Percentiles rank a stretch among this genome's conserved stretches.
phyloP scores from a whole-genome alignment of 1,140 invertebrate genomes.

The Drosophila repletoides region DNA sequence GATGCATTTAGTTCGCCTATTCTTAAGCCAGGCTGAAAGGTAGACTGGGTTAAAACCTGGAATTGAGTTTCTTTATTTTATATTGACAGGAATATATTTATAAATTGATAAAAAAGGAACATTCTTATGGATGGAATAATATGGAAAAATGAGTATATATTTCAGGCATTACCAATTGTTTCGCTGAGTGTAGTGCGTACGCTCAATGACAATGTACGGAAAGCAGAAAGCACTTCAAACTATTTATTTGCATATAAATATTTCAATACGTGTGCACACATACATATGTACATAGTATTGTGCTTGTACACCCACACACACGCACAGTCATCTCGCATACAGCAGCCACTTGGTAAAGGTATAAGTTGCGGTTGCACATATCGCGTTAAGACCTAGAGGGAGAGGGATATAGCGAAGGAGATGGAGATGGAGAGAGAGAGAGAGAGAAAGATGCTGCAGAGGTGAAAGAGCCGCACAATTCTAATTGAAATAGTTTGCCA shows the following conservation, averaged over 20 bases:
- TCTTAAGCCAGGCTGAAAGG: too few relatives aligned
- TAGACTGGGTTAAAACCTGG: too few relatives aligned
- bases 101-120: too few relatives aligned
- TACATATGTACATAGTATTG: slow-evolving; percentile 6
- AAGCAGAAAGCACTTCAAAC: slow-evolving; percentile 70
- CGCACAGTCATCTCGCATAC: not conserved
- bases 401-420: slow-evolving; percentile 32
- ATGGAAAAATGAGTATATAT: too few relatives aligned
- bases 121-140: too few relatives aligned
- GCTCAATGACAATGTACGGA: slow-evolving; percentile 55
- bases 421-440: too few relatives aligned
- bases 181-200: not conserved
- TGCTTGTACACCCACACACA: not conserved
- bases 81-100: too few relatives aligned
- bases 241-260: slow-evolving; percentile 80
- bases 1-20: too few relatives aligned
- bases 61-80: too few relatives aligned
- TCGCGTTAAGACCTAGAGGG: not conserved
- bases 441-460: slow-evolving; percentile 16
- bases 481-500: slow-evolving; percentile 77
- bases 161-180: too few relatives aligned
- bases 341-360: slow-evolving; percentile 27
- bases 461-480: slow-evolving; percentile 25
- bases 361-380: slow-evolving; percentile 21
- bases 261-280: slow-evolving; percentile 45